Evolutionary conservation across 1,140 invertebrate genomes (phyloP), one percentile per base, ranked within the genome.

Genomic region (Bombus picipes): DNA sequence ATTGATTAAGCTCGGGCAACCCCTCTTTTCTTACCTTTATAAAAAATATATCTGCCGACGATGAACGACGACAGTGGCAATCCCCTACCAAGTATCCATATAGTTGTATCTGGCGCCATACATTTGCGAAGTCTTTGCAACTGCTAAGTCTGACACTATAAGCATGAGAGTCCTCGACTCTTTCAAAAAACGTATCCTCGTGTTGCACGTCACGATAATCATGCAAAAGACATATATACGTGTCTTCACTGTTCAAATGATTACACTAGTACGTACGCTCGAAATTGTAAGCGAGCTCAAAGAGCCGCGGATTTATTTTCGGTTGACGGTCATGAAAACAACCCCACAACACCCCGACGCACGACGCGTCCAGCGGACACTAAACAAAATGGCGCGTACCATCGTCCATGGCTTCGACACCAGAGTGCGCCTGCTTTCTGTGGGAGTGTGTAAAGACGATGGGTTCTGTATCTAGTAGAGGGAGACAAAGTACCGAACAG

Each of bases 351-450:
- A 85, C 70, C 89, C 82, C 86, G 83, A 90, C 89, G 87, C 89
- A 75, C 82, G 86, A 90, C 87, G 89, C 89, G 89, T 90, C 89
- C 86, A 89, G 81, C 66, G 80, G 77, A 78, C 80, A 90, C 89
- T 90, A 87, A 83, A 90, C 89, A 90, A 90, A 88, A 90, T 90
- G 89, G 89, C 89, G 89, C 81, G 85, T 76, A 59, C 70, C 41
- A 59, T 89, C 72, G 86, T 84, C 81, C 70, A 57, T 80, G 18
- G 73, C 82, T 81, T 82, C 62, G 85, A 74, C 88, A 71, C 81
- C 82, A 90, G 88, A 85, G 89, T 41, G 88, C 88, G 88, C 76
- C 66, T 66, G 28, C 18, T 53, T n/a, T 47, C 25, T 39, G 18
- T 43, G 22, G 8, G 37, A 15, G 68, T 66, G 78, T 57, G 65